phyloP scores from a whole-genome alignment of 2,797 vertebrate species.

The Dendrocincla fuliginosa region DNA sequence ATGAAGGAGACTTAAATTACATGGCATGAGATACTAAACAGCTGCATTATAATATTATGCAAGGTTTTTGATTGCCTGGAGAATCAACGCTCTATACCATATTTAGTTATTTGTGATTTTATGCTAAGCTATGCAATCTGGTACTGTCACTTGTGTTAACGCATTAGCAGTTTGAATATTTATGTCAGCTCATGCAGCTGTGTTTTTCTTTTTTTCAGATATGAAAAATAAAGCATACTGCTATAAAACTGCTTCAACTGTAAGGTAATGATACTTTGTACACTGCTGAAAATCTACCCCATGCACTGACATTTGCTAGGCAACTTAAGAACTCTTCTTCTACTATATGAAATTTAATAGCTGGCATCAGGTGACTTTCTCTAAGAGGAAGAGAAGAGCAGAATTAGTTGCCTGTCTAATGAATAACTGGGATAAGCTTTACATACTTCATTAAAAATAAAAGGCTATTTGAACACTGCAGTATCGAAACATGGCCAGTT shows the following conservation, averaged over 20 bases:
- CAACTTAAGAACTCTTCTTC: neutral
- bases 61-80: constrained; percentile 47
- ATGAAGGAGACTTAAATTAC: constrained; percentile 40
- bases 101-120: constrained; percentile 61
- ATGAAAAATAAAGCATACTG: neutral
- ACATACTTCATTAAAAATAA: neutral
- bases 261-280: neutral
- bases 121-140: constrained; percentile 57
- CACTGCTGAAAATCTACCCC: neutral
- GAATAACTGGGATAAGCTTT: neutral
- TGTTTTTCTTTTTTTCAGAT: neutral
- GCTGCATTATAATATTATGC: constrained; percentile 62
- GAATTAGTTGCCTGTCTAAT: neutral
- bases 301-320: neutral
- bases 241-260: neutral
- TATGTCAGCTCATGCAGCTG: constrained; percentile 16
- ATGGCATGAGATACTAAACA: constrained; percentile 27
- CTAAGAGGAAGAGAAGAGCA: neutral
- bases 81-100: neutral
- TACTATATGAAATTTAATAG: neutral
- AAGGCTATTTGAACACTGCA: neutral
- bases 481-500: neutral
- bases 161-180: constrained; percentile 32
- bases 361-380: neutral
- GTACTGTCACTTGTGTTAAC: constrained; percentile 38